These are phyloP conservation scores for Salarias fasciatus DNA, from an alignment of 2,797 vertebrate genomes.

Conservation along the genomic window DNA sequence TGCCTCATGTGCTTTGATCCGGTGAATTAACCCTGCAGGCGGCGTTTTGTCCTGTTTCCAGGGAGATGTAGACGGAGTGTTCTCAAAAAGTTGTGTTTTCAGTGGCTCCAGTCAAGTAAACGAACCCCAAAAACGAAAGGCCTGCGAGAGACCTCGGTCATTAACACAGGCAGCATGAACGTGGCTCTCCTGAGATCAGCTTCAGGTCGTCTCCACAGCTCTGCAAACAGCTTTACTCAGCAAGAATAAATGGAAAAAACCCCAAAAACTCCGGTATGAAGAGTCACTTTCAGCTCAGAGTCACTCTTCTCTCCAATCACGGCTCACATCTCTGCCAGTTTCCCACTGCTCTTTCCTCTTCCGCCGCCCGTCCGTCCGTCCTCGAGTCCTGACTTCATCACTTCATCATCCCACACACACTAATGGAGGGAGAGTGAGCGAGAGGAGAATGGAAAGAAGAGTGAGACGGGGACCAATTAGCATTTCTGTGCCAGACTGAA, in stretches of 20 bases:
- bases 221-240: too few species aligned
- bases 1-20: constrained; percentile 27
- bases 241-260: neutral
- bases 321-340: constrained; percentile 30
- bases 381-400: constrained; percentile 19
- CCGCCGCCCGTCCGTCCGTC: constrained; percentile 29
- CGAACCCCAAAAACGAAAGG: too few species aligned
- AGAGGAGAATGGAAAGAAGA: neutral
- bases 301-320: constrained; percentile 25
- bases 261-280: constrained; percentile 3
- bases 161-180: too few species aligned
- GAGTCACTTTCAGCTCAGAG: constrained; percentile 12
- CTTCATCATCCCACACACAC: constrained; percentile 36
- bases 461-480: constrained; percentile 55
- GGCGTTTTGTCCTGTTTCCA: too few species aligned
- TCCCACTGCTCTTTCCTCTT: constrained; percentile 20
- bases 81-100: too few species aligned
- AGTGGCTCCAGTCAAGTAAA: too few species aligned
- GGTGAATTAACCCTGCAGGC: too few species aligned
- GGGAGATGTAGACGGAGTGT: too few species aligned
- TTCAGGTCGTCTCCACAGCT: too few species aligned
- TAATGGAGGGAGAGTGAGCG: constrained; percentile 34
- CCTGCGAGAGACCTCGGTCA: too few species aligned
- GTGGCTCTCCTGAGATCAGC: too few species aligned
- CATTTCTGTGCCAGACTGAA: constrained; percentile 31